phyloP scores from a whole-genome alignment of 2,797 vertebrate genomes.

The Scleropages formosus region DNA sequence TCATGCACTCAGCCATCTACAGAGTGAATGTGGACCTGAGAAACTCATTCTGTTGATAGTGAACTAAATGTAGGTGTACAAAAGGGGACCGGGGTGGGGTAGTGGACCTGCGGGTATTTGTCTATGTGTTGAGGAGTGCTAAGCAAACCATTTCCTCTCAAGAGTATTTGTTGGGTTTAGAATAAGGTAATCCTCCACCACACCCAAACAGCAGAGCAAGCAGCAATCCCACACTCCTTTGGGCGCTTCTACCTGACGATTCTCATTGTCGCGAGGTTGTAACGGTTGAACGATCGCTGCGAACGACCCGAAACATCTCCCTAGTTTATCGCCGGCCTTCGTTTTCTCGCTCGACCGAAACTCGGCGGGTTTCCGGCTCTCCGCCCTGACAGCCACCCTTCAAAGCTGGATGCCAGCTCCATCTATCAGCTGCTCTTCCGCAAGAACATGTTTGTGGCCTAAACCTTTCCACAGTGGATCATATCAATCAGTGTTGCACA shows the following conservation, averaged over 20 bases:
- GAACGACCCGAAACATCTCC: background rate
- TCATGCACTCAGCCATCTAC: no score
- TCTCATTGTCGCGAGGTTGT: conserved; percentile 10
- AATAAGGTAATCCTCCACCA: background rate
- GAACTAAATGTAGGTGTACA: no score
- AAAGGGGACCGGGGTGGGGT: no score
- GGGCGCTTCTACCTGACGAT: background rate
- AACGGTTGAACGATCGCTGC: background rate
- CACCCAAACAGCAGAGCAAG: background rate
- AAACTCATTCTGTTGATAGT: no score
- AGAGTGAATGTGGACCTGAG: no score
- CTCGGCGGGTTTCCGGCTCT: background rate
- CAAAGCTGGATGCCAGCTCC: background rate
- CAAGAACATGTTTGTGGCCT: background rate
- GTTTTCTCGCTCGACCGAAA: background rate
- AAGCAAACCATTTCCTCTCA: no score
- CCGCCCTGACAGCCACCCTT: background rate
- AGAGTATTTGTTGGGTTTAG: background rate
- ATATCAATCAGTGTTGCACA: background rate
- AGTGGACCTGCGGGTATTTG: background rate
- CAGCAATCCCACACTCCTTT: background rate
- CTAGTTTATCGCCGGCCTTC: conserved; percentile 9
- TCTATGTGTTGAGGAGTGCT: background rate
- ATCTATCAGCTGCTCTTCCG: background rate
- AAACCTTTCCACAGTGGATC: background rate